These are phyloP conservation scores for Plusia festucae DNA, from an alignment of 2,888 invertebrate species.

Conservation along the genomic window DNA sequence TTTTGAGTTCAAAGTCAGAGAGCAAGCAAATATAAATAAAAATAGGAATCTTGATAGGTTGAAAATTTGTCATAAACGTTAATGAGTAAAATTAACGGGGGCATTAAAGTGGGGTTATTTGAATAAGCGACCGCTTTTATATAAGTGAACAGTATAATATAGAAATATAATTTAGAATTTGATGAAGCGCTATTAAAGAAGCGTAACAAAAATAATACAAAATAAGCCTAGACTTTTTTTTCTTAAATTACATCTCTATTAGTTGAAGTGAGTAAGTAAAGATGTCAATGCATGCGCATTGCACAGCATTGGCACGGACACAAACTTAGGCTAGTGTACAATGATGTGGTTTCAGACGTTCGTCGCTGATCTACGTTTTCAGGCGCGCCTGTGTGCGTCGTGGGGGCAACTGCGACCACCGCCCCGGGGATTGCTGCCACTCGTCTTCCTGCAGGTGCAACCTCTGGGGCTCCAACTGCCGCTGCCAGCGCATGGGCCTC, in stretches of 20 bases:
- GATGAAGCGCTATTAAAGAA: not conserved
- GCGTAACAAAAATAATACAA: not conserved
- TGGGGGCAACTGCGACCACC: conserved; percentile 95
- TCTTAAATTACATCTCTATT: not conserved
- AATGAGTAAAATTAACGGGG: not conserved
- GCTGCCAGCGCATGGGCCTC: conserved; percentile 96
- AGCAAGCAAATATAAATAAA: not conserved
- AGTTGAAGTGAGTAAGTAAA: not conserved
- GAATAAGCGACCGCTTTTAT: not conserved
- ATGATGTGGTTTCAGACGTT: conserved; percentile 93
- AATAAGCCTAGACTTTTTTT: not conserved
- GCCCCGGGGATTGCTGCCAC: conserved; percentile 95
- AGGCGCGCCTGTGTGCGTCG: conserved; percentile 95
- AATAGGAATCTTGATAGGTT: conserved; percentile 12
- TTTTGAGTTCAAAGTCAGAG: conserved; percentile 16
- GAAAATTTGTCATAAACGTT: conserved; percentile 4
- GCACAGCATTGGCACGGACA: conserved; percentile 61
- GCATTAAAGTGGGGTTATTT: not conserved
- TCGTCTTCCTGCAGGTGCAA: conserved; percentile 96
- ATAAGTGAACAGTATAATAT: too few relatives aligned
- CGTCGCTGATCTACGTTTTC: conserved; percentile 96
- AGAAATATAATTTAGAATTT: not conserved
- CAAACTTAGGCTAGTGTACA: conserved; percentile 84
- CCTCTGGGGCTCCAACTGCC: conserved; percentile 96
- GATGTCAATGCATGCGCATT: conserved; percentile 39